Conservation (phyloP, 2,797 vertebrate species). For the Selene dorsalis region DNA sequence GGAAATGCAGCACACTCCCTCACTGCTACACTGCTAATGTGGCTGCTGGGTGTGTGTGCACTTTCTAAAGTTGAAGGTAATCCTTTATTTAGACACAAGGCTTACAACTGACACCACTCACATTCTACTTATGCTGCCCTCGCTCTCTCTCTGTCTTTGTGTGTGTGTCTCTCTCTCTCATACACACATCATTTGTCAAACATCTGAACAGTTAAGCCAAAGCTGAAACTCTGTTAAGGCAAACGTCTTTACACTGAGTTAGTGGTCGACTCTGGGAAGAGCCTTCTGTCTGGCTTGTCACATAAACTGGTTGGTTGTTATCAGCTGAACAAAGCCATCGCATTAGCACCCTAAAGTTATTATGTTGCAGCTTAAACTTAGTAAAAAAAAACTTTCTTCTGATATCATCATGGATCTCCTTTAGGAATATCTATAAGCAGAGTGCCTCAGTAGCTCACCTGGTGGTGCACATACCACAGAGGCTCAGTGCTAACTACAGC, state of each 20-base stretch:
- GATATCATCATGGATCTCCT: too few species aligned
- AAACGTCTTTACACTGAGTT: slow-evolving; percentile 49
- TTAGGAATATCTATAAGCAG: too few species aligned
- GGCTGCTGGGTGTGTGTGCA: slow-evolving; percentile 34
- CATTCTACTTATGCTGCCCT: slow-evolving; percentile 7
- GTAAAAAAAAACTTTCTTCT: too few species aligned
- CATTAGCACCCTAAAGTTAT: slow-evolving; percentile 34
- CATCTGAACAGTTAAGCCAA: slow-evolving; percentile 36
- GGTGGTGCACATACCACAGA: too few species aligned
- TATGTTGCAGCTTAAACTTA: background rate
- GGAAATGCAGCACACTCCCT: slow-evolving; percentile 1
- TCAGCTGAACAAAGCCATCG: slow-evolving; percentile 8
- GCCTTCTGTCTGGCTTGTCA: background rate
- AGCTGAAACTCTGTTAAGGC: slow-evolving; percentile 54
- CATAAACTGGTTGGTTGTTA: background rate
- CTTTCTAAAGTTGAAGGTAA: slow-evolving; percentile 67
- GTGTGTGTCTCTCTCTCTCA: background rate
- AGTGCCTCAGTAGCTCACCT: too few species aligned
- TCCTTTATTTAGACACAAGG: slow-evolving; percentile 73
- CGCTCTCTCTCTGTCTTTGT: slow-evolving; percentile 28
- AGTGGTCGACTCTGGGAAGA: slow-evolving; percentile 5
- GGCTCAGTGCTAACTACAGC: too few species aligned
- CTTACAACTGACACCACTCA: slow-evolving; percentile 62
- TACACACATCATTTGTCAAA: slow-evolving; percentile 11
- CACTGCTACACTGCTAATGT: slow-evolving; percentile 44